Evolutionary conservation across 2,888 invertebrate genomes (phyloP).

Genomic region (Aleiodes alternator): DNA sequence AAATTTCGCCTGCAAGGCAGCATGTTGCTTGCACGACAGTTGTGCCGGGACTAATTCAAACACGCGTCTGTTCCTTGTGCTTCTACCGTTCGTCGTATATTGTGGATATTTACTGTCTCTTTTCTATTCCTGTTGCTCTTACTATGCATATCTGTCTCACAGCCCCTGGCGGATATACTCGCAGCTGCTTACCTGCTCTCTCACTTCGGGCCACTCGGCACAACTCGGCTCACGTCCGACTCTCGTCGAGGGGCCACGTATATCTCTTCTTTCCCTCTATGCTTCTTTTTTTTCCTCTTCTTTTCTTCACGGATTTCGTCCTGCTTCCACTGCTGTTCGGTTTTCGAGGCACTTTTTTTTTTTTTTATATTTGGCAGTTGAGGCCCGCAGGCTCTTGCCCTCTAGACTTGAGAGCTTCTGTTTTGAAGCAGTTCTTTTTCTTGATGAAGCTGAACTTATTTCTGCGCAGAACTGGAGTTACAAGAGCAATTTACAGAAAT

Average conservation of each 20-base stretch:
- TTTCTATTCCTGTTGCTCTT: slow-evolving; percentile 11
- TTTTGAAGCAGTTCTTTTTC: neutral
- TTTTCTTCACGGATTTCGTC: slow-evolving; percentile 29
- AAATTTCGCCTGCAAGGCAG: slow-evolving; percentile 9
- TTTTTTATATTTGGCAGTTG: neutral
- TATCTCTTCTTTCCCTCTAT: slow-evolving; percentile 18
- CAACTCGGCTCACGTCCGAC: slow-evolving; percentile 49
- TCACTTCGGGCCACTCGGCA: slow-evolving; percentile 49
- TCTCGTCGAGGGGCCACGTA: slow-evolving; percentile 41
- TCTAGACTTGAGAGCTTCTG: slow-evolving; percentile 13
- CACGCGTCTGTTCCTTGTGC: slow-evolving; percentile 56
- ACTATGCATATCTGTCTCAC: slow-evolving; percentile 36
- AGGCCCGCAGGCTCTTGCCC: neutral
- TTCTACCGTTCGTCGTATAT: slow-evolving; percentile 24
- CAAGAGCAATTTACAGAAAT: too few species aligned
- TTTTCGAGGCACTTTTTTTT: slow-evolving; percentile 15
- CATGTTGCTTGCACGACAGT: slow-evolving; percentile 73
- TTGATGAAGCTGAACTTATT: neutral
- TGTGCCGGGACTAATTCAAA: slow-evolving; percentile 74
- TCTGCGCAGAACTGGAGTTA: too few species aligned
- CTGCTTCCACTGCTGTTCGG: slow-evolving; percentile 23
- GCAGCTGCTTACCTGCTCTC: slow-evolving; percentile 71
- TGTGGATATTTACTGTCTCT: slow-evolving; percentile 21
- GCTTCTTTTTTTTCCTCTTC: slow-evolving; percentile 27
- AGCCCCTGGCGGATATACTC: slow-evolving; percentile 59